These are phyloP conservation scores for Frankliniella intonsa DNA, from an alignment of 2,888 invertebrate genomes.

Conservation along the genomic window DNA sequence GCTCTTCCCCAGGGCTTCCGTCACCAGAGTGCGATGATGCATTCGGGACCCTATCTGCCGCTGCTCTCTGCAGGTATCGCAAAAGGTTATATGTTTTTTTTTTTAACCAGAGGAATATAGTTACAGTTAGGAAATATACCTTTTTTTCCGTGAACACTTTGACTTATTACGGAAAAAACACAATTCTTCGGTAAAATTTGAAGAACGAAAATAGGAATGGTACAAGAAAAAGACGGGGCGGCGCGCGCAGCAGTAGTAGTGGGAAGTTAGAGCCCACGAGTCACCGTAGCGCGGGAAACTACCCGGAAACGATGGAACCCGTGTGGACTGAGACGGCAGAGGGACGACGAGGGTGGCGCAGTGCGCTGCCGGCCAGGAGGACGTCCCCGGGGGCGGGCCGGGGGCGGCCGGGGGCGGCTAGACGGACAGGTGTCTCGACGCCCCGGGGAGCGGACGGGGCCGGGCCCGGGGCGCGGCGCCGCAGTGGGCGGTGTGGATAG, in stretches of 20 bases:
- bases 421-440: not conserved
- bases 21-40: not conserved
- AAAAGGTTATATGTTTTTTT: too few species aligned
- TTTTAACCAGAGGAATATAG: too few species aligned
- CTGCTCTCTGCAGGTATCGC: too few species aligned
- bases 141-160: too few species aligned
- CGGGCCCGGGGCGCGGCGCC: not conserved
- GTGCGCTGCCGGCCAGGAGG: not conserved
- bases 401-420: not conserved
- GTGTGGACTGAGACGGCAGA: not conserved
- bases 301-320: not conserved
- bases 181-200: not conserved
- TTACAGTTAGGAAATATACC: too few species aligned
- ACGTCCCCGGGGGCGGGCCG: not conserved
- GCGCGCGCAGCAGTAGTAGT: not conserved
- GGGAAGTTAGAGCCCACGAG: not conserved
- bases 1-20: not conserved
- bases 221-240: not conserved
- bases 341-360: not conserved
- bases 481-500: too few species aligned
- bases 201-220: not conserved
- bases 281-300: not conserved
- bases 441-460: not conserved
- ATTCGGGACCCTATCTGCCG: not conserved
- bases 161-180: not conserved